Percentiles rank a stretch among this genome's conserved stretches.
phyloP scores from a whole-genome alignment of 2,797 vertebrate genomes.

The Dermochelys coriacea region DNA sequence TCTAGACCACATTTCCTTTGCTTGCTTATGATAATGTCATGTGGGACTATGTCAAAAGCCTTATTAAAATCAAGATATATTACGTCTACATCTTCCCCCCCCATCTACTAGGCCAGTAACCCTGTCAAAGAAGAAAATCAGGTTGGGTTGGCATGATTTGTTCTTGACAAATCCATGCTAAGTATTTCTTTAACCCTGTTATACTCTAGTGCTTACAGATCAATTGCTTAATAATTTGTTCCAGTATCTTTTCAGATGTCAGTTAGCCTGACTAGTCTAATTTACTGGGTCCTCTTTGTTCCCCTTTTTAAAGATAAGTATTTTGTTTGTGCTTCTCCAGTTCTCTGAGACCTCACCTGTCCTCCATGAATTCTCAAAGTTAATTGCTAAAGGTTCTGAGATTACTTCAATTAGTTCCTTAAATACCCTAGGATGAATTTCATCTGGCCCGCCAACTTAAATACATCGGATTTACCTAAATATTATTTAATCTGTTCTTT shows the following conservation, averaged over 20 bases:
- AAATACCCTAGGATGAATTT: not conserved
- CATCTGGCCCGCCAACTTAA: not conserved
- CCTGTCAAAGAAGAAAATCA: not conserved
- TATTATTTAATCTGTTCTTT: not conserved
- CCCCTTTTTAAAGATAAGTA: not conserved
- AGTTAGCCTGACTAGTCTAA: not conserved
- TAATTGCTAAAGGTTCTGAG: not conserved
- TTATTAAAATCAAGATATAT: not conserved
- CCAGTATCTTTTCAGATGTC: not conserved
- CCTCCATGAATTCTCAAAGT: not conserved
- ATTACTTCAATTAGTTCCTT: not conserved
- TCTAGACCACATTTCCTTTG: not conserved
- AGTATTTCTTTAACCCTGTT: not conserved
- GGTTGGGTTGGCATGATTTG: not conserved
- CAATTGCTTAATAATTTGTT: not conserved
- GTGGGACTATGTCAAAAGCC: not conserved
- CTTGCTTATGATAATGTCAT: not conserved
- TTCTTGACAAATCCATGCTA: not conserved
- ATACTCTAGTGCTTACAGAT: not conserved
- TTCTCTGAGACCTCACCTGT: not conserved
- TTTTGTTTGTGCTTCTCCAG: not conserved
- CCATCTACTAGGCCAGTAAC: not conserved
- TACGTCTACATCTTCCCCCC: not conserved
- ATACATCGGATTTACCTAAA: not conserved
- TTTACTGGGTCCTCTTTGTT: not conserved